Evolutionary conservation across 2,888 invertebrate species (phyloP).

Genomic region (Pomacea canaliculata): DNA sequence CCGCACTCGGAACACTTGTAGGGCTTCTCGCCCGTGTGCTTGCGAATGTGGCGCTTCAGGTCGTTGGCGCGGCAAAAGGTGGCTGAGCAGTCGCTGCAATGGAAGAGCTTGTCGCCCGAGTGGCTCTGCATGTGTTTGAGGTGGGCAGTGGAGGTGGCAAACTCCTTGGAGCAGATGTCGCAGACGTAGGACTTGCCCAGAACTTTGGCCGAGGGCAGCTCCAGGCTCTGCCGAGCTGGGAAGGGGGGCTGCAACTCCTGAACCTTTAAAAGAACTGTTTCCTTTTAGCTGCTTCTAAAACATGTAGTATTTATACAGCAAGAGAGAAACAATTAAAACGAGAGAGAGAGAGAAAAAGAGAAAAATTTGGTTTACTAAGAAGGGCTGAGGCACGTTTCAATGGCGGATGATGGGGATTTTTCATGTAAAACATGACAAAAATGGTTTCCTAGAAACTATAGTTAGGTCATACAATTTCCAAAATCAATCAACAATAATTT

Average conservation of each 20-base stretch:
- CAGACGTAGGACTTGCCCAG: slow-evolving; percentile 7
- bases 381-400: no score
- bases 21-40: slow-evolving; percentile 33
- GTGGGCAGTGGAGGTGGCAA: background rate
- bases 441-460: no score
- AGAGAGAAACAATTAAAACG: no score
- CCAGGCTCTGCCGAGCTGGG: background rate
- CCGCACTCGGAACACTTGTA: slow-evolving; percentile 40
- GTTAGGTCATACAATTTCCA: no score
- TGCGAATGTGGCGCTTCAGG: slow-evolving; percentile 13
- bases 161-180: slow-evolving; percentile 12
- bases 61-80: slow-evolving; percentile 11
- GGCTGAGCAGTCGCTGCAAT: slow-evolving; percentile 9
- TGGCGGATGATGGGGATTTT: no score
- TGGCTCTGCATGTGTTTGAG: slow-evolving; percentile 10
- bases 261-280: no score
- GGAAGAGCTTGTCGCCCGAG: background rate
- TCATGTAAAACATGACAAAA: no score
- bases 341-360: no score
- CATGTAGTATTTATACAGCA: no score
- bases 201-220: background rate
- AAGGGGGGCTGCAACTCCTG: background rate
- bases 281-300: no score
- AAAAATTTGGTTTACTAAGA: no score
- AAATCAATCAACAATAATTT: no score